Evolutionary conservation across 1,140 invertebrate species (phyloP), one percentile per base, ranked within the genome.

Genomic region (Drosophila virilis): DNA sequence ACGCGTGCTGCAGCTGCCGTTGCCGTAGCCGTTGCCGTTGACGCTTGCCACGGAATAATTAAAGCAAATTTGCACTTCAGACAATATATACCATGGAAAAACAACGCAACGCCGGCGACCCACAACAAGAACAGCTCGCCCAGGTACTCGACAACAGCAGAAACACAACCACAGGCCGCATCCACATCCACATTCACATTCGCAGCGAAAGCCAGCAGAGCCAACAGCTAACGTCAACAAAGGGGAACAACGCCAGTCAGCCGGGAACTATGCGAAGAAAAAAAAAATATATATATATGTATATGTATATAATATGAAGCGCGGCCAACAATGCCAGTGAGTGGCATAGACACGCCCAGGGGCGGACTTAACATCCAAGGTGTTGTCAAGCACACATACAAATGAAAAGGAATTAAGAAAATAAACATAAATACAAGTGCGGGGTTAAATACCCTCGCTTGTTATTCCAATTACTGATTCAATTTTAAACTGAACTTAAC

Each of bases 1-100:
- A 17, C 17, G 17, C 17, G 17, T 17, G 17, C 17, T 17, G 83
- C 83, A 79, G 68, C 68, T 86, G 77, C 64, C 46, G 65, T 74
- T 75, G 65, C 54, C 69, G 61, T 78, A 52, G 74, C 58, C 69
- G 52, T 75, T 83, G 68, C 43, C 67, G 75, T 72, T 68, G 74
- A 67, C 70, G 54, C 38, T 79, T 83, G 81, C 82, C 77, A 77
- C 62, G 80, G 80, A 85, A 91, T 91, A 91, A 91, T 91, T 91
- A 82, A 91, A 91, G 80, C 80, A 91, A 91, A 91, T 91, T 91
- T 91, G 80, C 89, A 89, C 89, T 91, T 91, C 89, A 91, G 89
- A 91, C 82, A 85, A 80, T 80, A 70, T 80, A 70, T 77, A 70
- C 80, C 80, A 71, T 74, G 77, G 83, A 77, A 69, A 85, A 88